Evolutionary conservation across 2,113 vertebrate genomes (phyloP), one percentile per base, ranked within the genome.

Genomic region (Centrocercus urophasianus): DNA sequence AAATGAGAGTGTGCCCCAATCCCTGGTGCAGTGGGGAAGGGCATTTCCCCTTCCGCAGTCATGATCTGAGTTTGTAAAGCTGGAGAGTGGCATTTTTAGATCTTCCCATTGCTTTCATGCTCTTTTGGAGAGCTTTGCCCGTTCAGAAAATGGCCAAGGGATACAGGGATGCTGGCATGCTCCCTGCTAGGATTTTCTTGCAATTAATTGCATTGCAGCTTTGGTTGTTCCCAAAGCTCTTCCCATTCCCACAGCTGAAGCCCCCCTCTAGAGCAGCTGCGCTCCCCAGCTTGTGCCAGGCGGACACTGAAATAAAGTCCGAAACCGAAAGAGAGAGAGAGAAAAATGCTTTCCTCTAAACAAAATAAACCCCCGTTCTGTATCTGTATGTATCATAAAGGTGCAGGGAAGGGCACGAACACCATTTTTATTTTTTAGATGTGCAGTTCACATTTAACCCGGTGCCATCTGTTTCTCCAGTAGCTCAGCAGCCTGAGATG

Each of bases 391-490:
- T 89, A 92, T 94, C 86, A 93, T 80, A 91, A 93, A 93, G 82
- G 87, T 92, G 84, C 91, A 43, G 32, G 67, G 92, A 92, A 89
- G 90, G 91, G 77, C 88, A 93, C 74, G 65, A 83, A 72, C 71
- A 89, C 84, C 87, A 70, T 92, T 94, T 94, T 87, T 95, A 88
- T 91, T 75, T 88, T 91, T 88, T 65, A 89, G 69, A 76, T 88
- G 96, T 89, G 86, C 94, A 91, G 76, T 93, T 96, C 95, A 95
- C 95, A 92, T 97, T 94, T 96, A 90, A 95, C 93, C 93, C 43
- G 67, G 40, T 94, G 80, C 97, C 95, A 97, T 97, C 91, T 96
- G 95, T 97, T 95, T 86, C 22, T 15, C 17, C 48, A 47, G 94
- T 81, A 95, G 83, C 88, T 43, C 88, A 61, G 95, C 91, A 91